phyloP scores from a whole-genome alignment of 2,888 invertebrate species.

The Chrysina gloriosa region DNA sequence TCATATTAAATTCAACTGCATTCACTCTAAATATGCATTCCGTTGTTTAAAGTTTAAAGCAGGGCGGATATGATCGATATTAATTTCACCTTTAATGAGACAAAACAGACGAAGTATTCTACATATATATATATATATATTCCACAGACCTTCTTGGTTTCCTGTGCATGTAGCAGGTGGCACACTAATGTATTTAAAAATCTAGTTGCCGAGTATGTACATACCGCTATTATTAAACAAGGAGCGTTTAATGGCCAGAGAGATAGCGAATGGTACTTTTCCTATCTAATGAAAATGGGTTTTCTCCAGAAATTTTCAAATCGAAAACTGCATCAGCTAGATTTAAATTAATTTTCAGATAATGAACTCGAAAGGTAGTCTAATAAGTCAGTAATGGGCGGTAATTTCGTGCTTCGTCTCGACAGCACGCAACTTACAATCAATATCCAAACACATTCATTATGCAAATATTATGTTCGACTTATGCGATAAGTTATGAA shows the following conservation, averaged over 20 bases:
- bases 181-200: slow-evolving; percentile 9
- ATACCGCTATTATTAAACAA: background rate
- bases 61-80: slow-evolving; percentile 11
- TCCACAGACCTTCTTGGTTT: slow-evolving; percentile 8
- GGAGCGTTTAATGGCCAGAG: background rate
- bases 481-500: slow-evolving; percentile 51
- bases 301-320: background rate
- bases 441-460: slow-evolving; percentile 49
- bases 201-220: background rate
- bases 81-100: background rate
- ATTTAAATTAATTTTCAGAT: slow-evolving; percentile 43
- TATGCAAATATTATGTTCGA: slow-evolving; percentile 53
- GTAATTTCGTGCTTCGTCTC: slow-evolving; percentile 43
- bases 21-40: background rate
- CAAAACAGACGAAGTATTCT: background rate
- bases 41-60: slow-evolving; percentile 2
- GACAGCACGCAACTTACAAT: slow-evolving; percentile 43
- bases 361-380: slow-evolving; percentile 37
- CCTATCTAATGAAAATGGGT: slow-evolving; percentile 3
- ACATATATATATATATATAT: no score
- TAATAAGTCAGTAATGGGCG: slow-evolving; percentile 47
- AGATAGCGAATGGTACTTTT: background rate
- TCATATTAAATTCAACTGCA: slow-evolving; percentile 15
- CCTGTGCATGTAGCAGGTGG: slow-evolving; percentile 9
- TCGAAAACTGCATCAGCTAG: slow-evolving; percentile 1